Evolutionary conservation across 2,113 vertebrate species (phyloP), one percentile per base, ranked within the genome.

Genomic region (Hypomesus transpacificus): DNA sequence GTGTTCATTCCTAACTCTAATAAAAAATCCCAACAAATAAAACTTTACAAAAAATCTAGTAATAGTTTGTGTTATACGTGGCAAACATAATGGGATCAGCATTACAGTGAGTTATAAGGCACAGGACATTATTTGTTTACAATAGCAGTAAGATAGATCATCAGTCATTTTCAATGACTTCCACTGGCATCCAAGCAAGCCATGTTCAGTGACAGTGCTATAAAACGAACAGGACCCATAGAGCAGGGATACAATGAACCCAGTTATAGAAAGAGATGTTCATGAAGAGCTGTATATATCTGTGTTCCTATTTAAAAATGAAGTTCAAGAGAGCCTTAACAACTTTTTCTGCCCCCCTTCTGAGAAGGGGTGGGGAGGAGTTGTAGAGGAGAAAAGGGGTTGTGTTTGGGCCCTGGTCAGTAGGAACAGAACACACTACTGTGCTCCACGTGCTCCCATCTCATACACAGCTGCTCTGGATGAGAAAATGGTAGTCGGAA

Each of bases 401-500:
- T 46, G 22, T 58, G n/a, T 68, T 66, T 59, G 14, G 46, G 62
- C 7, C n/a, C 18, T 20, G 31, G 26, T n/a, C 18, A 39, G 16
- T 82, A 63, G 77, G 64, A 77, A 80, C 68, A 70, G 63, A 7
- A 46, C 75, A 68, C 50, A 74, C 79, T 31, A 14, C 4, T 39
- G 51, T 62, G 69, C 46, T 75, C 54, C 65, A 68, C 26, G 51
- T 74, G 57, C 73, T 74, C 34, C 77, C 73, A 67, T 54, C 78
- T 92, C 80, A 92, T 66, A 75, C 73, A 66, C 91, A 93, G 84
- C 77, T 88, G 85, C 85, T 90, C 54, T 82, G 84, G 65, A 93
- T 80, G 72, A 88, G 71, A 70, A 93, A 88, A 73, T 90, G 82
- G 89, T 90, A 90, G 67, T 93, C 89, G 9, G 88, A 85, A 82